Conservation (phyloP, 1,140 invertebrate genomes). For the Meloidogyne floridensis region DNA sequence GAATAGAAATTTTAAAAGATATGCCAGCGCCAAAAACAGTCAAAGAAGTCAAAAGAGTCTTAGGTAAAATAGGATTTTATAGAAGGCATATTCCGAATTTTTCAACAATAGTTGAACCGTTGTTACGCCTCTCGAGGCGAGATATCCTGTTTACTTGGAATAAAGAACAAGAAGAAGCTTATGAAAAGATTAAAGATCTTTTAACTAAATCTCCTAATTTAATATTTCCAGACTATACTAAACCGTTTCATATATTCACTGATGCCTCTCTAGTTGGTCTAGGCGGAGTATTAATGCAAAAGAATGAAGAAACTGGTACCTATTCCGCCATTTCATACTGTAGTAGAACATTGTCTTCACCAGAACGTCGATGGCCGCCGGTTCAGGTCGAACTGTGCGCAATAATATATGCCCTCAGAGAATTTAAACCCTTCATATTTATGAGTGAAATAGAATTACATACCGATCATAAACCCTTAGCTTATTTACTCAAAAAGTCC, state of each 20-base stretch:
- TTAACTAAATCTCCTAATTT: neutral
- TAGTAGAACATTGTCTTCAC: slow-evolving; percentile 16
- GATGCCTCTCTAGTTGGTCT: slow-evolving; percentile 12
- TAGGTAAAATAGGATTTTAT: slow-evolving; percentile 2
- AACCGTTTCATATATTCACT: slow-evolving; percentile 16
- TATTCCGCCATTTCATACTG: slow-evolving; percentile 24
- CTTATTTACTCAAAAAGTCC: slow-evolving; percentile 14
- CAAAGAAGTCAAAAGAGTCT: slow-evolving; percentile 21
- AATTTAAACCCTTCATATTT: slow-evolving; percentile 13
- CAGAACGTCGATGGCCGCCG: slow-evolving; percentile 21
- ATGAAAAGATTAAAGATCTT: slow-evolving; percentile 10
- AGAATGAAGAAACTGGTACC: neutral
- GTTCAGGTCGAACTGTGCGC: slow-evolving; percentile 10
- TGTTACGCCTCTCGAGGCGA: neutral
- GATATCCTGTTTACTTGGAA: slow-evolving; percentile 1
- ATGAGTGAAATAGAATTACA: slow-evolving; percentile 17
- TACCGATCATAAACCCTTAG: slow-evolving; percentile 28
- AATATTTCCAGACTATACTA: slow-evolving; percentile 22
- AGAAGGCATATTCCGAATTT: slow-evolving; percentile 20
- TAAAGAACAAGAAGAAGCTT: slow-evolving; percentile 17
- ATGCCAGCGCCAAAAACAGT: neutral
- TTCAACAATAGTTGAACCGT: slow-evolving; percentile 21
- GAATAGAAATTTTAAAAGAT: slow-evolving; percentile 5
- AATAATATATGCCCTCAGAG: neutral
- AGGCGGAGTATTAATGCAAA: slow-evolving; percentile 21